Evolutionary conservation across 1,140 invertebrate genomes (phyloP), one percentile per base, ranked within the genome.

Genomic region (Maconellicoccus hirsutus): DNA sequence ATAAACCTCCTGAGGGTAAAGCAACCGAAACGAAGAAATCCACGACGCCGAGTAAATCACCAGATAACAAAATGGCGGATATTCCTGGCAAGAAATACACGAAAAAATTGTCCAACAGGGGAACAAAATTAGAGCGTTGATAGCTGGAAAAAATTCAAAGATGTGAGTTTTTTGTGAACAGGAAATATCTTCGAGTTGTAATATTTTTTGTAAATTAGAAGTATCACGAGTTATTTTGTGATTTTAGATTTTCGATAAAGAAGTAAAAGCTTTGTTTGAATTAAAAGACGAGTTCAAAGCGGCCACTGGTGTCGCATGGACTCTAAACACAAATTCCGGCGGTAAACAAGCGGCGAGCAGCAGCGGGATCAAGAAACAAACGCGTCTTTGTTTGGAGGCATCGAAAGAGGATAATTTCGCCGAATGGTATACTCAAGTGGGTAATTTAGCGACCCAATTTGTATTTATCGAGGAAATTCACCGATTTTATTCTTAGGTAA

Each of bases 361-460:
- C 71, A 76, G 76, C 71, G 82, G 80, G 27, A 76, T 80, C 0
- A 96, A 96, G 80, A 96, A 96, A 76, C 86, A 93, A 78, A 97
- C 95, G 0, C 85, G 94, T 70, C 82, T 99, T 6, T 96, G 97
- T 25, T 79, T 99, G 26, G 96, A 98, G 80, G 92, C 88, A 0
- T 91, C 85, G 71, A 99, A 99, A 79, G 86, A 89, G 77, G 94
- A 95, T 52, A 94, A 98, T 79, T 81, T 99, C 7, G 84, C 95
- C 0, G 96, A 99, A 73, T 99, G 98, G 98, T 99, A 98, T 80
- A 94, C 94, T 0, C 95, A 99, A 83, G 84, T 87, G 77, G 73
- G 14, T 38, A 7, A 38, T 38, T 38, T 38, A 38, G 6, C 14
- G 6, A 38, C 14, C 33, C 14, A 38, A 38, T 38, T 38, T n/a